Evolutionary conservation across 2,797 vertebrate species (phyloP).

Genomic region (Enteromius trimaculatus): DNA sequence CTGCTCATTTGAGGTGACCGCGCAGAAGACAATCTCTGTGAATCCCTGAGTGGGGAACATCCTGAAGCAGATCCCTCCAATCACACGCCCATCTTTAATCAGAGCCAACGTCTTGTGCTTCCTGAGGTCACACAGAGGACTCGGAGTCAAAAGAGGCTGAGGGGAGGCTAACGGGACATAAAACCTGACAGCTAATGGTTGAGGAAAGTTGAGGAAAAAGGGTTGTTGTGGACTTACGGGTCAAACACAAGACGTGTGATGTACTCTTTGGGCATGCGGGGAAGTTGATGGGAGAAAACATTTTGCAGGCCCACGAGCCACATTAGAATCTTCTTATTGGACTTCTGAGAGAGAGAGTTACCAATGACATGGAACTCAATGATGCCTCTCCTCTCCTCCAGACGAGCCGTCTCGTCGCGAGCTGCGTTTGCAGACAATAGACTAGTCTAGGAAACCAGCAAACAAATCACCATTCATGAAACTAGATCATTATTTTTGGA

Average conservation of each 20-base stretch:
- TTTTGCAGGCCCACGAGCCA: slow-evolving; percentile 98
- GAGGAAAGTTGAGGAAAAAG: neutral
- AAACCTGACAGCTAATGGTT: neutral
- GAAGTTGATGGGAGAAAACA: slow-evolving; percentile 97
- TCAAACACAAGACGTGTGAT: slow-evolving; percentile 98
- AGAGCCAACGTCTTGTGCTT: slow-evolving; percentile 98
- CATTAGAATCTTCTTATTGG: slow-evolving; percentile 97
- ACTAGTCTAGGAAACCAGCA: slow-evolving; percentile 80
- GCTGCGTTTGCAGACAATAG: slow-evolving; percentile 94
- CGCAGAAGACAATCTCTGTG: slow-evolving; percentile 98
- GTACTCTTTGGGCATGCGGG: slow-evolving; percentile 99
- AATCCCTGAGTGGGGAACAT: slow-evolving; percentile 99
- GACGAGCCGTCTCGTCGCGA: slow-evolving; percentile 92
- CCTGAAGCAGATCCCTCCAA: slow-evolving; percentile 98
- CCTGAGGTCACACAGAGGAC: slow-evolving; percentile 68
- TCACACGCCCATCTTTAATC: slow-evolving; percentile 97
- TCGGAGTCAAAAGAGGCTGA: neutral
- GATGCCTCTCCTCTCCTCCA: slow-evolving; percentile 95
- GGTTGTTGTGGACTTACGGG: slow-evolving; percentile 81
- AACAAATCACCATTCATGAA: neutral
- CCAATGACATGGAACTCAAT: slow-evolving; percentile 99
- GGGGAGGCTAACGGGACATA: neutral
- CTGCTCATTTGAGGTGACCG: slow-evolving; percentile 97
- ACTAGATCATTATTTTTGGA: neutral
- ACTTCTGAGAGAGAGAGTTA: slow-evolving; percentile 96